These are phyloP conservation scores for Plutomurus gul DNA, from an alignment of 1,140 invertebrate genomes.

Conservation along the genomic window DNA sequence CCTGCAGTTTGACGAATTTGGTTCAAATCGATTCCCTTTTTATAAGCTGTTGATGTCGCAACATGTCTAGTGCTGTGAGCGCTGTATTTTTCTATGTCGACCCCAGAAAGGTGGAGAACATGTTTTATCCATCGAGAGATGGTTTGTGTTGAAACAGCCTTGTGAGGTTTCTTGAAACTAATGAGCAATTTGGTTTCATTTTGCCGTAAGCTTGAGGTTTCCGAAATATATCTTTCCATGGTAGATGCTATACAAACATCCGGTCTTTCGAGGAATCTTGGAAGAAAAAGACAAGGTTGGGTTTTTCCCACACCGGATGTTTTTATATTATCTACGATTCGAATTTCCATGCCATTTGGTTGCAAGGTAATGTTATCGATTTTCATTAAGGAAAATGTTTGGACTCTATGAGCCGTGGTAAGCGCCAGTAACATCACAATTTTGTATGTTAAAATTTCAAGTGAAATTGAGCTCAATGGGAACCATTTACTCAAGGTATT, in stretches of 20 bases:
- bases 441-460: neutral
- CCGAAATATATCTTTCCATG: too few relatives aligned
- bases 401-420: neutral
- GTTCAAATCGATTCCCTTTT: neutral
- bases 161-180: neutral
- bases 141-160: neutral
- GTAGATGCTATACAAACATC: neutral
- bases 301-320: neutral
- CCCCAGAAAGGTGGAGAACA: neutral
- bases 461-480: neutral
- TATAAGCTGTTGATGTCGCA: neutral
- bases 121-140: neutral
- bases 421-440: neutral
- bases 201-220: too few relatives aligned
- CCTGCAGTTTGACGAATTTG: neutral
- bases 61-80: neutral
- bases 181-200: neutral
- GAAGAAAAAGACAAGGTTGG: neutral
- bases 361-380: neutral
- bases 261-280: neutral
- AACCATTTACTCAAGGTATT: neutral
- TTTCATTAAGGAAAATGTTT: neutral
- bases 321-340: neutral
- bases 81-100: neutral
- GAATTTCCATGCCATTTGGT: neutral